Evolutionary conservation across 2,113 vertebrate genomes (phyloP).

Genomic region (Oryzias celebensis): DNA sequence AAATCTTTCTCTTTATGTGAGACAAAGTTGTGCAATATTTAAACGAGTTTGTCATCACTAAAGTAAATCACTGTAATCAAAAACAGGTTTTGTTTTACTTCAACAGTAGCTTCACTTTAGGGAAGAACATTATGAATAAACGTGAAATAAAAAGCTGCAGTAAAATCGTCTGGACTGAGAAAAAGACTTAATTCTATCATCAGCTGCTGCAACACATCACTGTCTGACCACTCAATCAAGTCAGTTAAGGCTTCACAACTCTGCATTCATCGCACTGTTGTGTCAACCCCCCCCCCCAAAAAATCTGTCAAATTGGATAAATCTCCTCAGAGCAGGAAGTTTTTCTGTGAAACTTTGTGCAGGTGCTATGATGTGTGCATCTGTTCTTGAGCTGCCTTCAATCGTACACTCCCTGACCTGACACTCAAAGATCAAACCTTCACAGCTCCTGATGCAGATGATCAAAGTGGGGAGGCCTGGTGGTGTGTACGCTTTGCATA

Average conservation of each 20-base stretch:
- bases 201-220: no score
- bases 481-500: slow-evolving; percentile 2
- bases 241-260: not conserved
- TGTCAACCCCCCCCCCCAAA: not conserved
- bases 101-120: no score
- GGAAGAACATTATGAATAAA: no score
- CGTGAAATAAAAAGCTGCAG: no score
- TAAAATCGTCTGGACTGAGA: no score
- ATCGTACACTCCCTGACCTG: not conserved
- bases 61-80: no score
- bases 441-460: slow-evolving; percentile 1
- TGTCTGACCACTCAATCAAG: no score
- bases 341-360: not conserved
- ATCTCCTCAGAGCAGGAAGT: not conserved
- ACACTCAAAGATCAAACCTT: slow-evolving; percentile 6
- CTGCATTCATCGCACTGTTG: not conserved
- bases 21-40: no score
- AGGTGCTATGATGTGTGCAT: slow-evolving; percentile 2
- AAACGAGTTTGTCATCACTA: no score
- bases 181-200: no score
- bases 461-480: not conserved
- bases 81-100: no score
- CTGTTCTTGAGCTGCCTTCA: not conserved
- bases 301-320: not conserved
- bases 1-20: no score